Evolutionary conservation across 2,888 invertebrate genomes (phyloP).

Genomic region (Actias luna): DNA sequence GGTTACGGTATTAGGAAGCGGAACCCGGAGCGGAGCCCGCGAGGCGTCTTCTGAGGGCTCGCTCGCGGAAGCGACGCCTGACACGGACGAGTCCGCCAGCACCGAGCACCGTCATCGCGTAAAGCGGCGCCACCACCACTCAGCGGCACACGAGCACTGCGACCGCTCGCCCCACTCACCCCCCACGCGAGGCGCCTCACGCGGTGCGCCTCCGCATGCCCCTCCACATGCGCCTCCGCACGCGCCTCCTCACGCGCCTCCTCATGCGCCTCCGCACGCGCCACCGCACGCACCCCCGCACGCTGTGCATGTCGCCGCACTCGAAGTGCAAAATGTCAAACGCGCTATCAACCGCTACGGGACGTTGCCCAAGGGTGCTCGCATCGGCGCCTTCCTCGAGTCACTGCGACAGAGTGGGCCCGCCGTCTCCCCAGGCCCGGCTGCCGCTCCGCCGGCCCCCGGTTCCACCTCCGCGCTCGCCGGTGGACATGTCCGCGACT

Average conservation of each 20-base stretch:
- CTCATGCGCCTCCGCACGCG: slow-evolving; percentile 39
- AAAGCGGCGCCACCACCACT: slow-evolving; percentile 60
- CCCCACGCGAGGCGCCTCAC: not conserved
- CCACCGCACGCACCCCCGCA: slow-evolving; percentile 41
- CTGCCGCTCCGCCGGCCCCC: slow-evolving; percentile 65
- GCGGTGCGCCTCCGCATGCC: slow-evolving; percentile 35
- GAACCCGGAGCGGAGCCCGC: slow-evolving; percentile 54
- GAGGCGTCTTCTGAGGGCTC: slow-evolving; percentile 86
- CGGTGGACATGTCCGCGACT: slow-evolving; percentile 75
- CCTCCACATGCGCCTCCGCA: too few species aligned
- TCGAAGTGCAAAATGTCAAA: slow-evolving; percentile 97
- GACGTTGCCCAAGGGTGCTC: slow-evolving; percentile 96
- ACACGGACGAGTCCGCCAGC: slow-evolving; percentile 86
- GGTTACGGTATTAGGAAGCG: slow-evolving; percentile 37
- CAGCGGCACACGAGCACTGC: slow-evolving; percentile 23
- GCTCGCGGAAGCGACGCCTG: slow-evolving; percentile 86
- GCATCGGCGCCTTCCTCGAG: slow-evolving; percentile 98
- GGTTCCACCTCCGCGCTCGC: slow-evolving; percentile 24
- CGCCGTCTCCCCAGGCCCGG: slow-evolving; percentile 82
- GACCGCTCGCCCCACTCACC: not conserved
- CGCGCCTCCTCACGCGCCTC: slow-evolving; percentile 48
- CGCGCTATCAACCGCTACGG: slow-evolving; percentile 97
- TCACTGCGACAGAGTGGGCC: slow-evolving; percentile 91
- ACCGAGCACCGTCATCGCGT: slow-evolving; percentile 71
- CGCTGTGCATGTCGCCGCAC: slow-evolving; percentile 91